Conservation (phyloP, 2,797 vertebrate genomes). For the Acanthiza pusilla region DNA sequence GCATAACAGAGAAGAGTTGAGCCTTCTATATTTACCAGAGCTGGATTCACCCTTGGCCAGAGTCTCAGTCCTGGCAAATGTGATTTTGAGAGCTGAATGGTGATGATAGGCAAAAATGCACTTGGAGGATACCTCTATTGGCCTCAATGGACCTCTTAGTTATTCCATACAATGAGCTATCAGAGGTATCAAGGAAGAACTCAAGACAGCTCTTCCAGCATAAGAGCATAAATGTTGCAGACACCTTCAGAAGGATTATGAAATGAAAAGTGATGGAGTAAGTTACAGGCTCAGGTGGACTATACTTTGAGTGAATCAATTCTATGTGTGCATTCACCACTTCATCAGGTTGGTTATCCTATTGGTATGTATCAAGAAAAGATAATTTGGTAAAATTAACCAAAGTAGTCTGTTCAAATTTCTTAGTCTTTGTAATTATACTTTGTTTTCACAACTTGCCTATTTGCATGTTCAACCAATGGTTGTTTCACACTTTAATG, state of each 20-base stretch:
- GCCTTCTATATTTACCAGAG: not conserved
- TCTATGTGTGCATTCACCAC: not conserved
- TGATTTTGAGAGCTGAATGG: not conserved
- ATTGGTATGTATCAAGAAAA: not conserved
- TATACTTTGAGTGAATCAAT: not conserved
- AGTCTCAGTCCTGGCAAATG: not conserved
- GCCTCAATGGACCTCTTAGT: not conserved
- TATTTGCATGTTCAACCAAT: not conserved
- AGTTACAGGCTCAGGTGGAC: not conserved
- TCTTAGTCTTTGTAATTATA: no score
- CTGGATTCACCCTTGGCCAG: not conserved
- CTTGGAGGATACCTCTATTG: not conserved
- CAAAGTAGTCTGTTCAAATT: not conserved
- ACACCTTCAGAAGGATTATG: not conserved
- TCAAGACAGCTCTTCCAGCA: not conserved
- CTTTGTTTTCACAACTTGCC: not conserved
- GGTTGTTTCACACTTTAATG: not conserved
- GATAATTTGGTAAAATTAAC: not conserved
- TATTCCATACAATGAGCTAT: not conserved
- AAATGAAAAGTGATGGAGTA: not conserved
- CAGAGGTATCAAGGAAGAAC: not conserved
- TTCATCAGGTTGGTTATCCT: not conserved
- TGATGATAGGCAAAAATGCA: not conserved
- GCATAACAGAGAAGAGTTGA: not conserved
- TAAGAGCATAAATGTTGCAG: not conserved